Evolutionary conservation across 2,113 vertebrate species (phyloP), one percentile per base, ranked within the genome.

Genomic region (Protomyctophum bolini): DNA sequence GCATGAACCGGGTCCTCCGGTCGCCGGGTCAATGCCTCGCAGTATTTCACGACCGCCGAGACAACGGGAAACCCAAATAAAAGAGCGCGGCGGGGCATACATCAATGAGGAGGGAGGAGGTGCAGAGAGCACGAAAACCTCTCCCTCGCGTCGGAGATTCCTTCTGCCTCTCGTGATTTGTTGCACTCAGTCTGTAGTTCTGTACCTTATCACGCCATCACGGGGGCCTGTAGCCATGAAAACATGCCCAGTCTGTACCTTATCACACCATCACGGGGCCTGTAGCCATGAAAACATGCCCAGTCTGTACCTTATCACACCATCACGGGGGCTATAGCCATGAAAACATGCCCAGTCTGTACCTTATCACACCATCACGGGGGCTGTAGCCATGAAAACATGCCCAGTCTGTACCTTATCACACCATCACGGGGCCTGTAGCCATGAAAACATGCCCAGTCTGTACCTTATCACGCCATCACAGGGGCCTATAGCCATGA

Each of bases 31-130:
- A 70, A 45, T 8, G 15, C 15, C 15, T 47, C 6, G 41, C 55
- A 54, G 21, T 63, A 72, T 63, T 60, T 68, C 61, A 66, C 41
- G 29, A 58, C 62, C 56, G 41, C 6, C 54, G 65, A 33, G 33
- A 29, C 45, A 41, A 66, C 63, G 59, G 50, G 58, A 52, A 41
- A 68, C 61, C 59, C 48, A 77, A 74, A 77, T 10, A 66, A 51
- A 15, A 41, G 8, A 15, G 50, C 58, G 60, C 47, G 29, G 28
- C 47, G 33, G 51, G 5, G 46, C 49, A 46, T 75, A n/a, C 1
- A 54, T 59, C 46, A 56, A n/a, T 56, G 28, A n/a, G 28, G 8
- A 72, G 50, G 2, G 49, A 41, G 8, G 54, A 29, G 28, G 48
- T 48, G 33, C 2, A 45, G 15, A 46, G 6, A 9, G 45, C 58